phyloP scores from a whole-genome alignment of 2,888 invertebrate genomes.

The Cistogaster globosa region DNA sequence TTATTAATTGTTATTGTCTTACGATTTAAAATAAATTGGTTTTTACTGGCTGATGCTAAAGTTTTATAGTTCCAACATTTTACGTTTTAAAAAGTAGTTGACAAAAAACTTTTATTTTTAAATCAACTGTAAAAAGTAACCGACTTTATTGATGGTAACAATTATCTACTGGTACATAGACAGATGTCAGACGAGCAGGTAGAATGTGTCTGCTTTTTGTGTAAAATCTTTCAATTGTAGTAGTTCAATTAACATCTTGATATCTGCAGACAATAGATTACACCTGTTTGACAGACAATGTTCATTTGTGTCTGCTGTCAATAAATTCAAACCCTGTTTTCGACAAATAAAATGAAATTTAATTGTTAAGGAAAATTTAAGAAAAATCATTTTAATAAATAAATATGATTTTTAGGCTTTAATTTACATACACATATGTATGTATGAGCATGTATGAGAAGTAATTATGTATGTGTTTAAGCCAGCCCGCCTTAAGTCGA shows the following conservation, averaged over 20 bases:
- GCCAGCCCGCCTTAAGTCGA: too few species aligned
- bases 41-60: too few species aligned
- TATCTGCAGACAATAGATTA: constrained; percentile 22
- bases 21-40: background rate
- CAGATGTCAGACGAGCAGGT: constrained; percentile 36
- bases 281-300: constrained; percentile 16
- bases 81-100: background rate
- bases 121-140: background rate
- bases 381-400: too few species aligned
- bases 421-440: too few species aligned
- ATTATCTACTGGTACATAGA: constrained; percentile 18
- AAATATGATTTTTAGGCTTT: too few species aligned
- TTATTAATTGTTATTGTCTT: background rate
- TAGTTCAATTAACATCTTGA: constrained; percentile 13
- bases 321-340: constrained; percentile 2
- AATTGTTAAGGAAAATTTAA: too few species aligned
- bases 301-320: constrained; percentile 1
- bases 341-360: constrained; percentile 1
- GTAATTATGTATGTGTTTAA: too few species aligned
- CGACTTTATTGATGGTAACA: constrained; percentile 8
- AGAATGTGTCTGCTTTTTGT: background rate
- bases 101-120: background rate
- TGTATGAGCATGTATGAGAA: too few species aligned
- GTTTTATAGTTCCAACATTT: too few species aligned
- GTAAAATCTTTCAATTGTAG: constrained; percentile 6